Percentiles rank a stretch among this genome's conserved stretches.
These are phyloP conservation scores for Microctenopoma stevenorrisi DNA, from an alignment of 2,797 vertebrate genomes.

Conservation along the genomic window DNA sequence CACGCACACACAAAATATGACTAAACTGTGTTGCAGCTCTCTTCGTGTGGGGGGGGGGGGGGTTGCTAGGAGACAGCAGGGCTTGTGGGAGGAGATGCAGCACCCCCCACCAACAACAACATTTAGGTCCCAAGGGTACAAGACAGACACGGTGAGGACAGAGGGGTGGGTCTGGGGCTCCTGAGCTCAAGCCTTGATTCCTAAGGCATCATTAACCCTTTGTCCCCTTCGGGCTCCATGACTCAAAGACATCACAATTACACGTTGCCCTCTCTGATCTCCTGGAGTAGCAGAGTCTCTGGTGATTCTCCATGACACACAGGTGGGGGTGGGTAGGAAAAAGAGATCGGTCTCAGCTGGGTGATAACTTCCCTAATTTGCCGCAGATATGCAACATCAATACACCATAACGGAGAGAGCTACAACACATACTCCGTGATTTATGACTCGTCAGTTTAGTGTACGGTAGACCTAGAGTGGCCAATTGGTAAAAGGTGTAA, in stretches of 20 bases:
- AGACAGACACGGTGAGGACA: constrained; percentile 23
- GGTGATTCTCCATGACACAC: too few relatives aligned
- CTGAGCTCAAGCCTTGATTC: constrained; percentile 49
- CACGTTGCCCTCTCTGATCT: background rate
- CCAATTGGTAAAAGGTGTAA: too few relatives aligned
- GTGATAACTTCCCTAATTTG: too few relatives aligned
- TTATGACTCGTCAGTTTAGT: too few relatives aligned
- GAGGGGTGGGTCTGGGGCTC: constrained; percentile 13
- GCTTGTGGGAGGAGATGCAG: constrained; percentile 27
- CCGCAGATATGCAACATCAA: too few relatives aligned
- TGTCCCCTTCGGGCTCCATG: constrained; percentile 48
- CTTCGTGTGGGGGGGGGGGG: background rate
- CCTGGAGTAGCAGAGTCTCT: background rate
- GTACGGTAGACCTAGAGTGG: too few relatives aligned
- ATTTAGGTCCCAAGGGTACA: constrained; percentile 50
- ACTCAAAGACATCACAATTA: constrained; percentile 42
- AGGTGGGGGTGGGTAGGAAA: too few relatives aligned
- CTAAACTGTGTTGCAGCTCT: constrained; percentile 18
- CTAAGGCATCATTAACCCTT: constrained; percentile 62
- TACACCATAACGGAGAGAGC: too few relatives aligned
- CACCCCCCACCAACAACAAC: constrained; percentile 15
- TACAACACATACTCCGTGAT: too few relatives aligned
- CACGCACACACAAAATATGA: background rate
- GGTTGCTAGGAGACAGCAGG: constrained; percentile 43
- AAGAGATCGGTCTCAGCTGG: too few relatives aligned